These are phyloP conservation scores for Notocelia uddmanniana DNA, from an alignment of 2,888 invertebrate genomes.

Conservation along the genomic window DNA sequence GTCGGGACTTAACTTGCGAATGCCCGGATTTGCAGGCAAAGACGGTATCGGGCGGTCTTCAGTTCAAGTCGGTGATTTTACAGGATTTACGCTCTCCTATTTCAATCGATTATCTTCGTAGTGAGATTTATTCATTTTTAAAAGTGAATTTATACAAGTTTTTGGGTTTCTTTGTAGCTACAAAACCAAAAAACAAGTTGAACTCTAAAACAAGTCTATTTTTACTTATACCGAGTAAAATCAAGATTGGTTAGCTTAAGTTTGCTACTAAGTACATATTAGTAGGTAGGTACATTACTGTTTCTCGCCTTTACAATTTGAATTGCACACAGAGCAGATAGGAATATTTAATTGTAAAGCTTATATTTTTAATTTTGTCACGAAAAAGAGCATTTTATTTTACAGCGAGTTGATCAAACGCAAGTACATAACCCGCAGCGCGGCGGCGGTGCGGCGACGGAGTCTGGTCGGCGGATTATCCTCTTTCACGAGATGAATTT, in stretches of 20 bases:
- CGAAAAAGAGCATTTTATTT: conserved; percentile 19
- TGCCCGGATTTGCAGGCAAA: conserved; percentile 70
- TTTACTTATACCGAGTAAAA: background rate
- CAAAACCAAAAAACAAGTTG: background rate
- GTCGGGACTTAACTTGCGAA: conserved; percentile 72
- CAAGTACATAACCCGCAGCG: conserved; percentile 54
- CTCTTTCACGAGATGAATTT: conserved; percentile 70
- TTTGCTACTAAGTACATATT: no score
- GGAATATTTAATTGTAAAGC: background rate
- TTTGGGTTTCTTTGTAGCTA: background rate
- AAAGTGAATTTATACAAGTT: background rate
- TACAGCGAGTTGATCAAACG: conserved; percentile 35
- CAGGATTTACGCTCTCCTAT: conserved; percentile 69
- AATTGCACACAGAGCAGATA: background rate
- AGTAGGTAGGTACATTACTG: no score
- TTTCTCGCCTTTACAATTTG: background rate
- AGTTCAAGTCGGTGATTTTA: conserved; percentile 65
- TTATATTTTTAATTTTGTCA: conserved; percentile 13
- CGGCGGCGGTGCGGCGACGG: conserved; percentile 49
- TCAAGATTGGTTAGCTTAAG: no score
- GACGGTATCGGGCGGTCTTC: conserved; percentile 74
- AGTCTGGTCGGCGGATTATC: conserved; percentile 71
- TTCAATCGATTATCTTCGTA: conserved; percentile 60
- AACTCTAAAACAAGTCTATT: background rate
- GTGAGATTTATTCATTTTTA: background rate